Evolutionary conservation across 1,140 invertebrate genomes (phyloP), one percentile per base, ranked within the genome.

Genomic region (Euwallacea similis): DNA sequence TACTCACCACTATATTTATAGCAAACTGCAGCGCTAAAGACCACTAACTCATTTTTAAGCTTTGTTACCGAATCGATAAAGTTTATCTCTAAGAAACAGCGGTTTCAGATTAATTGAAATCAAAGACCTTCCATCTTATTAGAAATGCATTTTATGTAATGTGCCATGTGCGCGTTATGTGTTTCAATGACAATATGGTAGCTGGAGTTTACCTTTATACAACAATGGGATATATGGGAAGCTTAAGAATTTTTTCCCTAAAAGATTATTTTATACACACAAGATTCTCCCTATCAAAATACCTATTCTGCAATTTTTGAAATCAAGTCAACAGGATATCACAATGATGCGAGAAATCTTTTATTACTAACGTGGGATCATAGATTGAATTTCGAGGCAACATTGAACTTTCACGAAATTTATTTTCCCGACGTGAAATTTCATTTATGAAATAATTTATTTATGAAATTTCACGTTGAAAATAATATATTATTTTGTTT

Each of bases 61-160:
- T 3, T 50, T 7, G 2, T 50, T 50, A 50, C 6, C 46, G 46
- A 50, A 50, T 50, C 46, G 46, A 50, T 50, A 13, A 11, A 13
- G 46, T 50, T 50, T 13, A 33, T 50, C 46, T 11, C 13, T 50
- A 11, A 50, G 13, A 10, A 50, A 50, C 2, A 50, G 13, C 13
- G 13, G 13, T 11, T 50, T 50, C 13, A 0, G 46, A 11, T 50
- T 50, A 11, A 50, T 11, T 50, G 46, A 50, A 50, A 50, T 13
- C 9, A 50, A 50, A 50, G 46, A 50, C 46, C 46, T 50, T 50
- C 46, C 46, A 50, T 50, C 46, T 50, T 13, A 50, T 50, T 50
- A 11, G 46, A 50, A 50, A 11, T 50, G 46, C 46, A 50, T 7
- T 50, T 50, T 50, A 50, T 50, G 46, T 50, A 50, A 50, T 7